Evolutionary conservation across 1,140 invertebrate species (phyloP).

Genomic region (Palaemon carinicauda): DNA sequence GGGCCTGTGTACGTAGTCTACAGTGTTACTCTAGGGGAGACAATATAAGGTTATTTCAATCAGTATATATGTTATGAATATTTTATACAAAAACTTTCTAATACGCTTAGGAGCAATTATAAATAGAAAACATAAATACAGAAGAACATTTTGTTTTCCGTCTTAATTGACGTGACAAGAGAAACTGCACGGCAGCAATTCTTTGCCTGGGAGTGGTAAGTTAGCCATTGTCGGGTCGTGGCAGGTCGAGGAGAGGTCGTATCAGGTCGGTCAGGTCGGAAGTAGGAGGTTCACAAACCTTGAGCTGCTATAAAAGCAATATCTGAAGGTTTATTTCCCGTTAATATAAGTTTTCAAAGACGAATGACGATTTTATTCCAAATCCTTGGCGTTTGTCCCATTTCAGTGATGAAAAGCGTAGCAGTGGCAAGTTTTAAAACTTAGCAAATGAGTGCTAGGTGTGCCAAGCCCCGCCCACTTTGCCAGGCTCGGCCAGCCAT

Average conservation of each 20-base stretch:
- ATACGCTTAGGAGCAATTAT: too few species aligned
- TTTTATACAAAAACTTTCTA: too few species aligned
- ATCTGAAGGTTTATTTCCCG: constrained; percentile 47
- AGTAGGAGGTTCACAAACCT: constrained; percentile 24
- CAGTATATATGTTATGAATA: too few species aligned
- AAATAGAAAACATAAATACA: too few species aligned
- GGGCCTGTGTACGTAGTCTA: too few species aligned
- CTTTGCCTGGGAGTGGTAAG: neutral
- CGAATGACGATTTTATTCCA: constrained; percentile 56
- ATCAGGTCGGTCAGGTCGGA: neutral
- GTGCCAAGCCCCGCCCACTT: constrained; percentile 43
- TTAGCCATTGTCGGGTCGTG: constrained; percentile 27
- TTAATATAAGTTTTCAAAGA: constrained; percentile 55
- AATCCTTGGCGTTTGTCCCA: constrained; percentile 54
- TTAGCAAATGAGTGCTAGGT: constrained; percentile 51
- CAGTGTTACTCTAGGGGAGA: too few species aligned
- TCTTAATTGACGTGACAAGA: too few species aligned
- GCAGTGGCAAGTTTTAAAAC: constrained; percentile 42
- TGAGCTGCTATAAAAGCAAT: constrained; percentile 48
- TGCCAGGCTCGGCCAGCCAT: constrained; percentile 17
- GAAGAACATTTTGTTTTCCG: too few species aligned
- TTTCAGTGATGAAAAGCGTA: constrained; percentile 52
- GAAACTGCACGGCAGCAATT: neutral
- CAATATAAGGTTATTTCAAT: too few species aligned
- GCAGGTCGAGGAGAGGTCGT: neutral